Evolutionary conservation across 1,140 invertebrate species (phyloP).

Genomic region (Scaptodrosophila lebanonensis): DNA sequence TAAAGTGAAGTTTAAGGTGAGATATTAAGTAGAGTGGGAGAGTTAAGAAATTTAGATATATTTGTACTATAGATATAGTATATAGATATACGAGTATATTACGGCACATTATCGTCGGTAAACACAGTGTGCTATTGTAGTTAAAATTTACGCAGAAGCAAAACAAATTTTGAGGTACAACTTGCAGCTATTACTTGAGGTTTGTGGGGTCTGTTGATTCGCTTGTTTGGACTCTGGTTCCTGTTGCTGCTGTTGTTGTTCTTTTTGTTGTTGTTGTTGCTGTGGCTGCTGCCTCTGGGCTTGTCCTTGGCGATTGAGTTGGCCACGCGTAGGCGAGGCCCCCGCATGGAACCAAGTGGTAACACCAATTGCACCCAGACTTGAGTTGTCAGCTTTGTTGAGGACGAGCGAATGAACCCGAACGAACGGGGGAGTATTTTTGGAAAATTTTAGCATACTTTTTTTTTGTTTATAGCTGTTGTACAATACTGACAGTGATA

Average conservation of each 20-base stretch:
- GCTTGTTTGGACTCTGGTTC: too few species aligned
- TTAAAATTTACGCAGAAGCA: conserved; percentile 42
- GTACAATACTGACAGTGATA: conserved; percentile 20
- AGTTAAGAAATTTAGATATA: conserved; percentile 21
- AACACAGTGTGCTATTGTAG: conserved; percentile 48
- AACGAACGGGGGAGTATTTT: neutral
- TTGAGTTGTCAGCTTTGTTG: conserved; percentile 50
- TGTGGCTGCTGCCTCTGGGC: conserved; percentile 17
- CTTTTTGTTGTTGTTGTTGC: conserved; percentile 15
- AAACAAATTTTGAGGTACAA: conserved; percentile 11
- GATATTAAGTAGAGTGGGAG: conserved; percentile 22
- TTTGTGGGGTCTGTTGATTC: conserved; percentile 20
- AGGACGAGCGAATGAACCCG: too few species aligned
- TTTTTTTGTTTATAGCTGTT: conserved; percentile 26
- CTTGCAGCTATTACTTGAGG: conserved; percentile 47
- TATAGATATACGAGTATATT: too few species aligned
- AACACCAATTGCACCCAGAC: conserved; percentile 64
- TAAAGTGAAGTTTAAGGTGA: conserved; percentile 14
- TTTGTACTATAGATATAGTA: too few species aligned
- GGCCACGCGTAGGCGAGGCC: conserved; percentile 51
- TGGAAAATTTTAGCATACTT: too few species aligned
- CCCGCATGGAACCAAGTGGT: conserved; percentile 76
- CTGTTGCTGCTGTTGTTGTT: conserved; percentile 17
- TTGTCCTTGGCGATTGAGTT: conserved; percentile 20
- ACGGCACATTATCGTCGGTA: too few species aligned